A percentile compares a stretch with the other conserved stretches of the same genome.
phyloP scores from a whole-genome alignment of 2,797 vertebrate genomes.

The Anisognathus igniventris region DNA sequence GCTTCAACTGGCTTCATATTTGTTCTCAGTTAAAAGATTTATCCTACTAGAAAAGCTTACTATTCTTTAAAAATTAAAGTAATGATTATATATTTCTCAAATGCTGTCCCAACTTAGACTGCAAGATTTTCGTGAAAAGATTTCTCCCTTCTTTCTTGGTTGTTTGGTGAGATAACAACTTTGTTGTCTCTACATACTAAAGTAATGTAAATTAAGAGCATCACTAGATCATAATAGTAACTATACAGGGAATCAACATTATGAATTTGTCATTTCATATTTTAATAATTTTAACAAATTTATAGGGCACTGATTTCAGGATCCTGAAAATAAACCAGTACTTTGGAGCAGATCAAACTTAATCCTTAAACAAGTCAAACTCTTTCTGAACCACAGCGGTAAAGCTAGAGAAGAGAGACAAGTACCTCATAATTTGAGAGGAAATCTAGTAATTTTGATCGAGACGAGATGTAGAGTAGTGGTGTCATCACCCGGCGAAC shows the following conservation, averaged over 20 bases:
- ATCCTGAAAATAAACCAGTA: background rate
- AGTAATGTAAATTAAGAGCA: background rate
- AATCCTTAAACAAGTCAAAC: constrained; percentile 28
- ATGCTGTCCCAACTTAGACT: background rate
- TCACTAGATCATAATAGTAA: background rate
- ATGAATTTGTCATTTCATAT: background rate
- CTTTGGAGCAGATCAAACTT: constrained; percentile 8
- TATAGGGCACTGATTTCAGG: background rate
- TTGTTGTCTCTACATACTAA: background rate
- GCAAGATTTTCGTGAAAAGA: background rate
- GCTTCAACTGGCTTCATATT: background rate
- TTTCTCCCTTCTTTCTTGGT: background rate
- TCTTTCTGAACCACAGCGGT: constrained; percentile 42
- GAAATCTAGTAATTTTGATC: constrained; percentile 85
- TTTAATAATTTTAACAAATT: background rate
- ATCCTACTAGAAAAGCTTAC: background rate
- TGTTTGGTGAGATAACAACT: background rate
- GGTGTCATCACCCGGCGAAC: constrained; percentile 89
- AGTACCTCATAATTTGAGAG: constrained; percentile 90
- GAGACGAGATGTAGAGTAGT: constrained; percentile 92
- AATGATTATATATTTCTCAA: background rate
- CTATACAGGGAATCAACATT: background rate
- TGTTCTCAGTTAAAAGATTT: background rate
- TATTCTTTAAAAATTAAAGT: background rate
- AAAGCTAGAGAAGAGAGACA: constrained; percentile 56